Evolutionary conservation across 2,113 vertebrate genomes (phyloP).

Genomic region (Lepisosteus osseus): DNA sequence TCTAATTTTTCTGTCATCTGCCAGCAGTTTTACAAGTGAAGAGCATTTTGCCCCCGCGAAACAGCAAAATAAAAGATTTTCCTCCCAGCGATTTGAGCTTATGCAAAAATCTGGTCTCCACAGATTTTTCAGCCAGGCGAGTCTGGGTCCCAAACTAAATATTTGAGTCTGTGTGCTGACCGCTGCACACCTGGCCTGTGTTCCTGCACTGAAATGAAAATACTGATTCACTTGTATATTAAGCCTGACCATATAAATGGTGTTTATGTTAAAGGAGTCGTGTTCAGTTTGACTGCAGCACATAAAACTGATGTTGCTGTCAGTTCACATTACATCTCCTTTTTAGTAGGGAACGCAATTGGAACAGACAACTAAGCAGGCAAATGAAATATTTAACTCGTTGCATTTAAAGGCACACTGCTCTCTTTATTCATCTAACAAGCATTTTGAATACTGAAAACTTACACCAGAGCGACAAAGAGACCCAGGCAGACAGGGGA

Average conservation of each 20-base stretch:
- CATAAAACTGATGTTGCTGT: constrained; percentile 87
- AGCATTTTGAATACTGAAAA: constrained; percentile 40
- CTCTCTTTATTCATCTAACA: constrained; percentile 73
- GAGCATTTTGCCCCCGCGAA: constrained; percentile 58
- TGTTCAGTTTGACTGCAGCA: constrained; percentile 82
- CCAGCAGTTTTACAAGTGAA: constrained; percentile 71
- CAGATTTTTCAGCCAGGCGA: constrained; percentile 5
- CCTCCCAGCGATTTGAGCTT: constrained; percentile 42
- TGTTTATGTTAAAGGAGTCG: constrained; percentile 87
- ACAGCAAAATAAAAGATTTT: constrained; percentile 30
- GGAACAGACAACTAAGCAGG: constrained; percentile 77
- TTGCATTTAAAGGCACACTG: constrained; percentile 76
- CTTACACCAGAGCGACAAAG: constrained; percentile 11
- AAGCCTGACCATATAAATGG: constrained; percentile 71
- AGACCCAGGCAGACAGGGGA: not conserved
- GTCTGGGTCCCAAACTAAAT: not conserved
- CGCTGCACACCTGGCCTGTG: constrained; percentile 7
- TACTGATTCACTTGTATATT: constrained; percentile 56
- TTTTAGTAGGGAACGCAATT: constrained; percentile 73
- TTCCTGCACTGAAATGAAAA: not conserved
- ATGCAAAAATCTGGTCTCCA: constrained; percentile 18
- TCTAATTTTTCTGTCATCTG: constrained; percentile 81
- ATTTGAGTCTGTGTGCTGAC: not conserved
- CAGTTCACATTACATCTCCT: constrained; percentile 78
- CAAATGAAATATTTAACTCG: constrained; percentile 88